phyloP scores from a whole-genome alignment of 2,113 vertebrate species.

The Lamprotornis superbus region DNA sequence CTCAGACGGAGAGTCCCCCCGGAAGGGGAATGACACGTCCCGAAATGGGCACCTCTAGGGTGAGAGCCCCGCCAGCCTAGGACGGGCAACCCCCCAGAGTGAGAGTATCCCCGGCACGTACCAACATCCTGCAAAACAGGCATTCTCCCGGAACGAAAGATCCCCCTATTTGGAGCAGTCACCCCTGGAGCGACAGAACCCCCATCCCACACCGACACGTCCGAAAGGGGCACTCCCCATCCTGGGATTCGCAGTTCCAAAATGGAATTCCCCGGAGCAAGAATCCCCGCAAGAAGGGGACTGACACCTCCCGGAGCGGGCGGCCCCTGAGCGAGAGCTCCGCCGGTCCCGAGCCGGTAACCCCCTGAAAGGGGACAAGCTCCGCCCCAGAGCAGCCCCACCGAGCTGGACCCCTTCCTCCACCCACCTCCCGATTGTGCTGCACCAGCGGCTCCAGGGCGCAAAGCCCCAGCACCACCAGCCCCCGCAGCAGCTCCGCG shows the following conservation, averaged over 20 bases:
- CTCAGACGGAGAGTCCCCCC: neutral
- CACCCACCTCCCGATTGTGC: constrained; percentile 75
- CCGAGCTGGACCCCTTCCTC: neutral
- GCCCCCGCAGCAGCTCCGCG: constrained; percentile 76
- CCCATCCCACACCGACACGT: neutral
- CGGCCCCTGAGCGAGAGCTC: neutral
- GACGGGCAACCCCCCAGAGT: neutral
- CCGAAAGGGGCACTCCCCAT: neutral
- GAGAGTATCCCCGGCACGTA: neutral
- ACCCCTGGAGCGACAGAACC: neutral
- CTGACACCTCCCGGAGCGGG: neutral
- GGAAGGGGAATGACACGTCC: neutral
- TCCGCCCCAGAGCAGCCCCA: neutral
- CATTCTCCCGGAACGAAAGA: neutral
- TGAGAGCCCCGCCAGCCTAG: neutral
- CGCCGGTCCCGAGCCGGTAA: neutral
- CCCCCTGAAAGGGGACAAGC: neutral
- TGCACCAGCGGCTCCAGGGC: constrained; percentile 73
- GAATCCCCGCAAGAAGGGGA: neutral
- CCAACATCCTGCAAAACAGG: neutral
- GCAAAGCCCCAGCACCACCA: constrained; percentile 79
- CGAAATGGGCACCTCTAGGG: neutral
- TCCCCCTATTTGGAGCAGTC: neutral
- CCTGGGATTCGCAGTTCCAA: neutral
- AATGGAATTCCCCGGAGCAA: neutral